Base-by-base conservation (phyloP, 2,888 invertebrate genomes). In the Eupelmus urozonus region DNA sequence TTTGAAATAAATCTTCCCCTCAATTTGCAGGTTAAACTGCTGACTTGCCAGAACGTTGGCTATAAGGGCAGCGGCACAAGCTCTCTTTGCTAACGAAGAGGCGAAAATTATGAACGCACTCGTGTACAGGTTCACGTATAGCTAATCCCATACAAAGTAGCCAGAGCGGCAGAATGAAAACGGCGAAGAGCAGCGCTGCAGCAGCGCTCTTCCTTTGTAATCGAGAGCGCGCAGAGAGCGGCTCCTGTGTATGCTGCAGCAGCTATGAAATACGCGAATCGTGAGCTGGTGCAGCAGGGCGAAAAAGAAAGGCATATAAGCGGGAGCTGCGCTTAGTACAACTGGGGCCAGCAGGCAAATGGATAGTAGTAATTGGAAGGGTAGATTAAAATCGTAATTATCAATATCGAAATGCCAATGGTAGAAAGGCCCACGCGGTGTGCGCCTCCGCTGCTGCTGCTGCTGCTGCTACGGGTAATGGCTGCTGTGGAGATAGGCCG, bases 351-450 rank as follows among this genome's bases (percentile, higher is more conserved):
- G 78, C 76, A 80, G 82, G 82, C 81, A 83, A 86, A 82, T 84
- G 83, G 83, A 82, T 84, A 80, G 82, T 76, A 81, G 83, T 86
- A 85, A 86, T 86, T 85, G 86, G 85, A 83, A 83, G 82, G 82
- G 79, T 78, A 60, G 85, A 87, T 86, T 85, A 85, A 86, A 86
- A 86, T 87, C 85, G 83, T 87, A 86, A 87, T 86, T 85, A 86
- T 85, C 86, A 84, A 84, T 86, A 86, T 85, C 84, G 83, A 84
- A 83, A 83, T 81, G 82, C 80, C 82, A 83, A 81, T 85, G 83
- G 83, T 81, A 83, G 80, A 81, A 79, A 80, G 80, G 80, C 20
- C 9, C 2, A 13, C 13, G 13, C 49, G 11, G 7, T 76, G 7
- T 78, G 82, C 81, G 81, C 79, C 81, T 82, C n/a, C n/a, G n/a